Base-by-base conservation (phyloP, 2,797 vertebrate genomes). In the Allobates femoralis region DNA sequence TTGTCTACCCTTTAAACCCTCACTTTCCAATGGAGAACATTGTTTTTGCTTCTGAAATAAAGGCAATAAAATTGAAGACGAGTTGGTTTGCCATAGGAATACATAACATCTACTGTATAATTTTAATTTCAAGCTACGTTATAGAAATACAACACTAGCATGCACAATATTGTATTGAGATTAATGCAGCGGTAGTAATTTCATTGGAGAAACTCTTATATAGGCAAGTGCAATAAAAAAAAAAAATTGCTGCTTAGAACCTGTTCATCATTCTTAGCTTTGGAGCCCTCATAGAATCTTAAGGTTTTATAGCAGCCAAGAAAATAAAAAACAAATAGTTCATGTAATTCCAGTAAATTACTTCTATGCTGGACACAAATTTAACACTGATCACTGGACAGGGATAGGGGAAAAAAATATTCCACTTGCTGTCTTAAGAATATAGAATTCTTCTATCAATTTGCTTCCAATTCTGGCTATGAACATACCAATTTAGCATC, bases 81-180 rank as follows among this genome's bases (percentile, higher is more conserved):
- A 96, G 90, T 96, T 96, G 83, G 82, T 78, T 95, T 95, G 97
- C 96, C 96, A 96, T 98, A 97, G 96, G 97, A 98, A 98, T 99
- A 98, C 97, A 95, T 97, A 98, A 98, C 97, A 98, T 95, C 97
- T 98, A 98, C 95, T 96, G 95, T 96, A 96, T 97, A 98, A 98
- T 96, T 97, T 97, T 97, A n/a, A 97, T 96, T 92, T 95, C 96
- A 96, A 98, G 97, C 97, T 98, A 98, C 96, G 94, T 95, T 97
- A 97, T 98, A 98, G 97, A 99, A 98, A 98, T 98, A 98, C 97
- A 94, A 98, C 97, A 98, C 97, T 95, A 96, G 97, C 97, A 98
- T 98, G 97, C 97, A 99, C 97, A 96, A 96, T 96, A 98, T 95
- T 96, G 96, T 97, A 96, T 96, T 96, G 95, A 95, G 96, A 97